Percentiles rank a stretch among this genome's conserved stretches.
Evolutionary conservation across 2,797 vertebrate genomes (phyloP).

Genomic region (Lindbergichthys nudifrons): DNA sequence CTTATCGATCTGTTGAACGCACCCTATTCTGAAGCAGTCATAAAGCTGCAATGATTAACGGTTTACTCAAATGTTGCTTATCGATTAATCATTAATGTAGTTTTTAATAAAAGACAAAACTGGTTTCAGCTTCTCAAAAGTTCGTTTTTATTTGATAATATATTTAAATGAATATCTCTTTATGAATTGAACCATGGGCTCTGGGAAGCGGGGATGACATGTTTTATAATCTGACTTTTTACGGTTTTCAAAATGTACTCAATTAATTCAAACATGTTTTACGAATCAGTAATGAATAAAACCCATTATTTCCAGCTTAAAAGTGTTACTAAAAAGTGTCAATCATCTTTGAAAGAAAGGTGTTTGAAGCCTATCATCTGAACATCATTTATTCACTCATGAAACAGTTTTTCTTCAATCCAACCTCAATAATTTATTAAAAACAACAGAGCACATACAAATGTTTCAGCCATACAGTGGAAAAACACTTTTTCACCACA

Average conservation of each 20-base stretch:
- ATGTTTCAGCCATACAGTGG: constrained; percentile 7
- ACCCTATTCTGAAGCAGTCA: neutral
- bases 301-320: neutral
- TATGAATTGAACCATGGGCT: too few species aligned
- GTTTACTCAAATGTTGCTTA: neutral
- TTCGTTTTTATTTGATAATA: neutral
- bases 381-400: neutral
- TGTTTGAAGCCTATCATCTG: neutral
- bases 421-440: constrained; percentile 62
- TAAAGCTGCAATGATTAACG: neutral
- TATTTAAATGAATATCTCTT: too few species aligned
- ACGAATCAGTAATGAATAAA: neutral
- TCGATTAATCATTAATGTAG: neutral
- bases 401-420: constrained; percentile 4
- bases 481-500: constrained; percentile 1
- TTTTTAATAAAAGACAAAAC: neutral
- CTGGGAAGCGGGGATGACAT: too few species aligned
- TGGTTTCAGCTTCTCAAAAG: neutral
- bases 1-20: neutral
- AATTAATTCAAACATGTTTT: too few species aligned
- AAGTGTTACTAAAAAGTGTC: neutral
- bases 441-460: constrained; percentile 60
- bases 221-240: neutral
- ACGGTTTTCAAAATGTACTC: neutral
- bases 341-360: neutral